phyloP scores from a whole-genome alignment of 2,113 vertebrate species.

The Capreolus pygargus region DNA sequence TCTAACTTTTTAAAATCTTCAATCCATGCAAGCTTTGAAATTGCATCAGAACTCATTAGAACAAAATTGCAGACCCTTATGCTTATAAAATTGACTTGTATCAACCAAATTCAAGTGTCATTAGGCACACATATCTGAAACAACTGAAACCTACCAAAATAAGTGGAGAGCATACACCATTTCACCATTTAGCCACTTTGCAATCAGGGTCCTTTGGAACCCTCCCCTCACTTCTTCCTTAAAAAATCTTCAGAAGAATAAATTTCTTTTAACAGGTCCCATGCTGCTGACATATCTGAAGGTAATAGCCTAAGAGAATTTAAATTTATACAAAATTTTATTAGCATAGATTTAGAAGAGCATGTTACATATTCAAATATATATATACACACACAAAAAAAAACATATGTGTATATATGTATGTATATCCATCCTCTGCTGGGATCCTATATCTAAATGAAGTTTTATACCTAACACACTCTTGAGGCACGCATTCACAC shows the following conservation, averaged over 20 bases:
- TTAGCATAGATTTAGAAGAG: background rate
- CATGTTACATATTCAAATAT: background rate
- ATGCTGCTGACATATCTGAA: background rate
- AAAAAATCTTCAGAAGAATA: background rate
- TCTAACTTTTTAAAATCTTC: constrained; percentile 9
- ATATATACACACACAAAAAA: too few species aligned
- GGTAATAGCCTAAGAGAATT: background rate
- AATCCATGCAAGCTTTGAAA: constrained; percentile 17
- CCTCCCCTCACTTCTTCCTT: background rate
- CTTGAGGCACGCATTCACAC: background rate
- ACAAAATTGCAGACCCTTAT: background rate
- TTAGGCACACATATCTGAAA: constrained; percentile 7
- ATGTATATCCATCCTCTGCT: background rate
- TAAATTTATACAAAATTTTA: background rate
- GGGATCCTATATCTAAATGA: background rate
- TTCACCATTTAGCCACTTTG: background rate
- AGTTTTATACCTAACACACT: background rate
- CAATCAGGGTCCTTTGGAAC: background rate
- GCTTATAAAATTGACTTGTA: background rate
- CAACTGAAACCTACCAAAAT: background rate
- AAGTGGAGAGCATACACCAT: too few species aligned
- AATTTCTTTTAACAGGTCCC: background rate
- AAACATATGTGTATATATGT: background rate
- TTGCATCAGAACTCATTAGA: background rate
- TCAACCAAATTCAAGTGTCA: background rate